Conservation (phyloP, 2,113 vertebrate genomes). For the Lonchura striata region DNA sequence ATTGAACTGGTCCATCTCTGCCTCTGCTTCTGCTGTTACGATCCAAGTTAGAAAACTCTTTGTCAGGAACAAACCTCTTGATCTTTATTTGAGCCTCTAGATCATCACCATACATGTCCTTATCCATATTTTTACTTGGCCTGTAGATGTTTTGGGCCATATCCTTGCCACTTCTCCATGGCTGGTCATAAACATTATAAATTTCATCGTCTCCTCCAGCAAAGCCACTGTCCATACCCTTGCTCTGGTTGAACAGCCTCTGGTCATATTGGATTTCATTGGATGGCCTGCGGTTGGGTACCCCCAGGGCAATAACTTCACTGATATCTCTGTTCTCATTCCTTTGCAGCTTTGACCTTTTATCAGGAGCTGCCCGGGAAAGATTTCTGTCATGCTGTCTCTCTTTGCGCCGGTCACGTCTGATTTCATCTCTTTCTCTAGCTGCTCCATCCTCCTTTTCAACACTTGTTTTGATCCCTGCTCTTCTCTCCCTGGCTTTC, state of each 20-base stretch:
- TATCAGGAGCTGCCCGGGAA: not conserved
- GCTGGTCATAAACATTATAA: not conserved
- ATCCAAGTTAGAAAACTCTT: not conserved
- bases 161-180: not conserved
- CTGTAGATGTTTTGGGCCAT: not conserved
- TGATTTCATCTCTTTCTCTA: not conserved
- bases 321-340: constrained; percentile 97
- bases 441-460: constrained; percentile 78
- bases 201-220: not conserved
- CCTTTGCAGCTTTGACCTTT: constrained; percentile 92
- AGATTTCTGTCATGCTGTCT: not conserved
- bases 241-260: constrained; percentile 93
- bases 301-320: constrained; percentile 91
- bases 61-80: not conserved
- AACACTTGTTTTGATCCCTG: constrained; percentile 92
- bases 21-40: not conserved
- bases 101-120: not conserved
- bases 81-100: not conserved
- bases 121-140: not conserved
- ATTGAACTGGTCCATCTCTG: constrained; percentile 86
- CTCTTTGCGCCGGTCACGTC: not conserved
- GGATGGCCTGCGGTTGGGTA: constrained; percentile 87
- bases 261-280: constrained; percentile 94
- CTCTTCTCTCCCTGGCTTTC: constrained; percentile 93
- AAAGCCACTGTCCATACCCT: constrained; percentile 81